Conservation (phyloP, 2,797 vertebrate species). For the Danio aesculapii region DNA sequence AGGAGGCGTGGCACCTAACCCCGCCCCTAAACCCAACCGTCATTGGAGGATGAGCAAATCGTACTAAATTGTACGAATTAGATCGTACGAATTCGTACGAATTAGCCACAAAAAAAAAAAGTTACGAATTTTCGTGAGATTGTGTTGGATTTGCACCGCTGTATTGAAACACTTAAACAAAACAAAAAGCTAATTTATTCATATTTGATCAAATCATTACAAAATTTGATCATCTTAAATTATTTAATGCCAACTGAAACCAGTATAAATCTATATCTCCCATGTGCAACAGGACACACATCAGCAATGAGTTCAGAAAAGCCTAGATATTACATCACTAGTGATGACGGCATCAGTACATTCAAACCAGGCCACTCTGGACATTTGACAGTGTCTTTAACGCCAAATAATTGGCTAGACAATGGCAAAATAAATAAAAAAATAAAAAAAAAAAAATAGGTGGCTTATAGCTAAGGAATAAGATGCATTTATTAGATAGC, state of each 20-base stretch:
- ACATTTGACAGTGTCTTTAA: slow-evolving; percentile 12
- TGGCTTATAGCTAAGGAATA: neutral
- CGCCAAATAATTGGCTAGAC: slow-evolving; percentile 4
- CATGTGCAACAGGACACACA: slow-evolving; percentile 36
- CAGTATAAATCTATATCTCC: neutral
- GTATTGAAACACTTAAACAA: neutral
- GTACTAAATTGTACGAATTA: no score
- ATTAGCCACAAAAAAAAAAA: no score
- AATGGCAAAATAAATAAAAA: neutral
- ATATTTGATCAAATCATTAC: neutral
- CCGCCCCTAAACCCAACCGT: no score
- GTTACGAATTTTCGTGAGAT: no score
- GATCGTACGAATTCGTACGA: no score
- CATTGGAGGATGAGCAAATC: no score
- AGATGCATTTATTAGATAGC: neutral
- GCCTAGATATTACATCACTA: slow-evolving; percentile 69
- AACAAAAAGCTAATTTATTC: neutral
- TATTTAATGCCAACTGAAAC: neutral
- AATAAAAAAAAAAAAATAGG: neutral
- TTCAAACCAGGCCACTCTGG: slow-evolving; percentile 73
- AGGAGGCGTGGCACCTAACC: no score
- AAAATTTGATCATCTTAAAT: neutral
- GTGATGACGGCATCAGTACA: slow-evolving; percentile 78
- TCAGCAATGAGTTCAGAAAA: slow-evolving; percentile 18
- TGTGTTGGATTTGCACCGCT: neutral